Conservation (phyloP, 2,888 invertebrate genomes). For the Pollenia angustigena region DNA sequence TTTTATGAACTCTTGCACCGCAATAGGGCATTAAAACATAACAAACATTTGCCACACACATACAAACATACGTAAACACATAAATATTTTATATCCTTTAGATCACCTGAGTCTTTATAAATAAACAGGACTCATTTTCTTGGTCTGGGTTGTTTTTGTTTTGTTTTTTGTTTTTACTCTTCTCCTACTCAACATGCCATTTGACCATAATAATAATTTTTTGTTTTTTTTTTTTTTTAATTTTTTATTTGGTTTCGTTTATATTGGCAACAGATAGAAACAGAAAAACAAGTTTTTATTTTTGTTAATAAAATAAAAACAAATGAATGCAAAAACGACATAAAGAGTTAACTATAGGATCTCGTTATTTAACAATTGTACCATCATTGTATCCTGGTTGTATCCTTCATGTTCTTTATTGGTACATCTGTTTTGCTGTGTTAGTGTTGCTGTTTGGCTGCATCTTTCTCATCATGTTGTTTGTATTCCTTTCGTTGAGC, state of each 20-base stretch:
- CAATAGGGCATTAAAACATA: constrained; percentile 42
- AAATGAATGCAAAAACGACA: constrained; percentile 16
- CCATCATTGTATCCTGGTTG: constrained; percentile 38
- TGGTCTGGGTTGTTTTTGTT: constrained; percentile 3
- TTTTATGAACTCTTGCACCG: constrained; percentile 62
- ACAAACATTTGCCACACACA: constrained; percentile 3
- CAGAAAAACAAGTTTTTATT: constrained; percentile 11
- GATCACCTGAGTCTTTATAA: constrained; percentile 70
- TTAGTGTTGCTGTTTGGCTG: background rate
- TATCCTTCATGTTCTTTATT: constrained; percentile 13
- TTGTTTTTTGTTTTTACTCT: background rate
- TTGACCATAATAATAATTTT: constrained; percentile 67
- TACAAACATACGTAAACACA: background rate
- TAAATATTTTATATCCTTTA: constrained; percentile 66
- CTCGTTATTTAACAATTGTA: constrained; percentile 53
- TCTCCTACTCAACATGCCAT: constrained; percentile 58
- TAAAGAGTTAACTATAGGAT: constrained; percentile 12
- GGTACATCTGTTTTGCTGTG: constrained; percentile 1
- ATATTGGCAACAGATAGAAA: constrained; percentile 34
- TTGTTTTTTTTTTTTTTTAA: constrained; percentile 7
- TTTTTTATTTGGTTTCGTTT: constrained; percentile 5
- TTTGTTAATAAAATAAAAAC: constrained; percentile 52
- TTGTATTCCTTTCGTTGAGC: background rate
- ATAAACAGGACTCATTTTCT: constrained; percentile 39
- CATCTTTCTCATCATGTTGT: constrained; percentile 3